Conservation (phyloP, 2,888 invertebrate genomes). For the Odontomyia ornata region DNA sequence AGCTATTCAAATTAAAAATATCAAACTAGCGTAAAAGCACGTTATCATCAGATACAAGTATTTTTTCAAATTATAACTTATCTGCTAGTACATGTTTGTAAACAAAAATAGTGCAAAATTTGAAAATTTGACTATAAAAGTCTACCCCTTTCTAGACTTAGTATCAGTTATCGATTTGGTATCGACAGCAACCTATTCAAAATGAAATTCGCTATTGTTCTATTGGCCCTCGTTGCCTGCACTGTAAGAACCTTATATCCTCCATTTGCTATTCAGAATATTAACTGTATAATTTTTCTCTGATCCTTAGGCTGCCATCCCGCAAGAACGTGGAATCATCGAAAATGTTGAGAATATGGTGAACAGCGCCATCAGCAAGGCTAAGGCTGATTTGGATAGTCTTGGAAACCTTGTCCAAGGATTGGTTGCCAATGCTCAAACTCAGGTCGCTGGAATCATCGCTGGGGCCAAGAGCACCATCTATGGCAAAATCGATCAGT, state of each 20-base stretch:
- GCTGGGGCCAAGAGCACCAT: background rate
- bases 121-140: too few relatives aligned
- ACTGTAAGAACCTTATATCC: conserved; percentile 27
- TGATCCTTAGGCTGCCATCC: background rate
- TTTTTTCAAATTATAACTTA: too few relatives aligned
- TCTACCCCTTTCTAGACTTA: too few relatives aligned
- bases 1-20: too few relatives aligned
- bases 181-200: conserved; percentile 17
- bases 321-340: conserved; percentile 7
- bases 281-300: too few relatives aligned
- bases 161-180: background rate
- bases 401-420: background rate
- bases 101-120: too few relatives aligned
- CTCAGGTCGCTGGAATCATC: background rate
- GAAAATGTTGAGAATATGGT: background rate
- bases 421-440: background rate
- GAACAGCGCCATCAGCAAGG: conserved; percentile 1
- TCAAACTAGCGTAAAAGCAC: too few relatives aligned
- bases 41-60: too few relatives aligned
- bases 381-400: background rate
- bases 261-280: too few relatives aligned
- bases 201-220: conserved; percentile 47
- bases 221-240: conserved; percentile 46
- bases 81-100: too few relatives aligned
- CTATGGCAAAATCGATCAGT: background rate